Evolutionary conservation across 2,888 invertebrate genomes (phyloP).

Genomic region (Stegana nigrithorax): DNA sequence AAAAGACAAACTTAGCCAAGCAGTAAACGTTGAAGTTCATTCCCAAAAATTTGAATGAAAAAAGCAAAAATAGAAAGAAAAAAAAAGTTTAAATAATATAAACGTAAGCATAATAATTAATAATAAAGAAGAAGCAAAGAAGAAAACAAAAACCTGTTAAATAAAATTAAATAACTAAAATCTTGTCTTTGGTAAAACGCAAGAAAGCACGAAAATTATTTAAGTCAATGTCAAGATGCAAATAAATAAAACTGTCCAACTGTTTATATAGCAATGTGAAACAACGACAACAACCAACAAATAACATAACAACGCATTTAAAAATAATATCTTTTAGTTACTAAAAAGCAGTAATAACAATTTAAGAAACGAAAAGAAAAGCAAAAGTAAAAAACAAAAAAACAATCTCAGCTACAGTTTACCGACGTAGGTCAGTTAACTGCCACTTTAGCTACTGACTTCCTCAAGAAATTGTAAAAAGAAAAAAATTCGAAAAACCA

Average conservation of each 20-base stretch:
- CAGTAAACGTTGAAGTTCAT: too few relatives aligned
- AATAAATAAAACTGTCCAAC: conserved; percentile 14
- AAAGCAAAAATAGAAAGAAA: too few relatives aligned
- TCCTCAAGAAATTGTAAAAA: too few relatives aligned
- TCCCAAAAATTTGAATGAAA: too few relatives aligned
- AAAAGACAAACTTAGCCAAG: too few relatives aligned
- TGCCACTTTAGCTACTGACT: background rate
- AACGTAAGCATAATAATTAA: too few relatives aligned
- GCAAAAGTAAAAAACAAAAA: conserved; percentile 1
- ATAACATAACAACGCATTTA: background rate
- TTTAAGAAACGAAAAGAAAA: conserved; percentile 8
- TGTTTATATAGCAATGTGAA: background rate
- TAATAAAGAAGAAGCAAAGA: too few relatives aligned
- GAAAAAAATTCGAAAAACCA: background rate
- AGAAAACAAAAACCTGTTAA: too few relatives aligned
- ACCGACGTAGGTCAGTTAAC: conserved; percentile 1
- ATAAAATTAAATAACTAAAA: too few relatives aligned
- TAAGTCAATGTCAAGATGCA: conserved; percentile 49
- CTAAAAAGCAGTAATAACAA: background rate
- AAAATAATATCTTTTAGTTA: conserved; percentile 10
- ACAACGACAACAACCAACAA: background rate
- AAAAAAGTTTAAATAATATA: too few relatives aligned
- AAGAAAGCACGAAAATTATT: conserved; percentile 34
- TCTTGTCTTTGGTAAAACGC: too few relatives aligned
- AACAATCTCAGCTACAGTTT: background rate